Conservation (phyloP, 2,888 invertebrate species). For the Cephus spinipes region DNA sequence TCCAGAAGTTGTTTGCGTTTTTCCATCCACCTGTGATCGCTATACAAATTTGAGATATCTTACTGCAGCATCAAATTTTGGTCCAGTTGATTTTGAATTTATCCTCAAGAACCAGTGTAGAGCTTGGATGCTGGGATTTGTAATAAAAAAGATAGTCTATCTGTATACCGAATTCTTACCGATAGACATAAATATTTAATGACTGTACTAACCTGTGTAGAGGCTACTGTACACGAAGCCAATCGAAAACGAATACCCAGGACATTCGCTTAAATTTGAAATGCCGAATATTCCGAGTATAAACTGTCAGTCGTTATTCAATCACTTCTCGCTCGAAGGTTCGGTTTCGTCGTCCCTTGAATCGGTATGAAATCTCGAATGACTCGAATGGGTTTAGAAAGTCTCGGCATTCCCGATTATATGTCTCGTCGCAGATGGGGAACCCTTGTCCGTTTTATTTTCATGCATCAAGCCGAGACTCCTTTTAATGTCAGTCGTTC, state of each 20-base stretch:
- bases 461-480: conserved; percentile 12
- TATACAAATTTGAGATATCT: not conserved
- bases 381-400: not conserved
- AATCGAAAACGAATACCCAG: conserved; percentile 7
- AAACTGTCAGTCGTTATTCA: conserved; percentile 9
- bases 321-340: not conserved
- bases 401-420: conserved; percentile 4
- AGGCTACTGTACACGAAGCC: not conserved
- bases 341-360: not conserved
- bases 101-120: not conserved
- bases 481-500: conserved; percentile 32
- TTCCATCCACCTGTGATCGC: not conserved
- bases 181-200: conserved; percentile 39
- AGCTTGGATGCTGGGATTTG: not conserved
- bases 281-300: conserved; percentile 20
- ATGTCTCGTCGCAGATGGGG: not conserved
- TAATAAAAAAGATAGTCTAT: not conserved
- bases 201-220: not conserved
- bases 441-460: conserved; percentile 17
- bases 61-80: not conserved
- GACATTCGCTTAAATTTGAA: conserved; percentile 18
- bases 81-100: not conserved
- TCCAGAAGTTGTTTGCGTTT: not conserved
- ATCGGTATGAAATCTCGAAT: conserved; percentile 16
- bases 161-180: conserved; percentile 20